A percentile compares a stretch with the other conserved stretches of the same genome.
These are phyloP conservation scores for Leuciscus waleckii DNA, from an alignment of 2,797 vertebrate genomes.

Conservation along the genomic window DNA sequence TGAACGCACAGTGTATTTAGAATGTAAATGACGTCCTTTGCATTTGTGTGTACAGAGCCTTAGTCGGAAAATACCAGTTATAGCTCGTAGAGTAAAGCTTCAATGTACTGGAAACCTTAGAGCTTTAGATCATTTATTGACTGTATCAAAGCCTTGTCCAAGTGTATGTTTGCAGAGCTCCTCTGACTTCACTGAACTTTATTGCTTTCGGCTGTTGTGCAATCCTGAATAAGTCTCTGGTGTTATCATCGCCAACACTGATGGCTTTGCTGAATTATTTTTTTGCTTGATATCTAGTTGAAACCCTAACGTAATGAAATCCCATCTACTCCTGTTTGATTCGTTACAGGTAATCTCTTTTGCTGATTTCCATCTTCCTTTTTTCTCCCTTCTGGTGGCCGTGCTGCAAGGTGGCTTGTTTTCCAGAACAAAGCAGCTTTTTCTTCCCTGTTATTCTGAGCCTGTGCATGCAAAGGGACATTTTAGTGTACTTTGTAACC, in stretches of 20 bases:
- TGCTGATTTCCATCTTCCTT: neutral
- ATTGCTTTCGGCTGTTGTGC: constrained; percentile 19
- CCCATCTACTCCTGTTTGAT: constrained; percentile 8
- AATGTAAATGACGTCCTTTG: neutral
- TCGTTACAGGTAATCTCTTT: neutral
- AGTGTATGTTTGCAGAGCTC: constrained; percentile 20
- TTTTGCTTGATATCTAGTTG: constrained; percentile 18
- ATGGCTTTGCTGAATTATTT: constrained; percentile 7
- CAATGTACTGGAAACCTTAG: neutral
- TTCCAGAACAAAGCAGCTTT: neutral
- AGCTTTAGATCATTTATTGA: constrained; percentile 4
- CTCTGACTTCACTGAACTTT: constrained; percentile 20
- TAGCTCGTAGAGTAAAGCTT: neutral
- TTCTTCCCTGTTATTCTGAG: constrained; percentile 1
- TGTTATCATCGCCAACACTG: neutral
- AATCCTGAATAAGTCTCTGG: constrained; percentile 19
- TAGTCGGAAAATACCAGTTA: neutral
- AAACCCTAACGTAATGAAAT: constrained; percentile 12
- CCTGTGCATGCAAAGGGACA: constrained; percentile 13
- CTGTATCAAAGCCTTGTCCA: constrained; percentile 13
- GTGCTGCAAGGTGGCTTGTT: neutral
- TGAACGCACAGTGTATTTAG: neutral
- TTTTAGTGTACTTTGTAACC: constrained; percentile 53
- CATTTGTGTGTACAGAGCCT: neutral
- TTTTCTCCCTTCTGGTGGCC: neutral